A percentile compares a stretch with the other conserved stretches of the same genome.
Conservation (phyloP, 2,797 vertebrate species). For the Zalophus californianus region DNA sequence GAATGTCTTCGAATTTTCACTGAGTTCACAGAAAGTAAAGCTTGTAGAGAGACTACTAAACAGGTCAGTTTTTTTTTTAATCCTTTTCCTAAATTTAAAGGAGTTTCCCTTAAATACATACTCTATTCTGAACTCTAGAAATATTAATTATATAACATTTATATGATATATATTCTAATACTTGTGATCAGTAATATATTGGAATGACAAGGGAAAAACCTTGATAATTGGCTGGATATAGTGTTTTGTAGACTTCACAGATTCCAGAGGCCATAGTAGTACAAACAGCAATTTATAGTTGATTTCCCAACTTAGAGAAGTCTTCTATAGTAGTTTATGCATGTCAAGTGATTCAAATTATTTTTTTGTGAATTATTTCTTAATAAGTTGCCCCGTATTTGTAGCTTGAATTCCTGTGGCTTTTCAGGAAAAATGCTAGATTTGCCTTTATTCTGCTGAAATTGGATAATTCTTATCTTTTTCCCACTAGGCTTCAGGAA, state of each 20-base stretch:
- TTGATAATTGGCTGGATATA: background rate
- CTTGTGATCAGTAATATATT: background rate
- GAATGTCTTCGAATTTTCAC: slow-evolving; percentile 91
- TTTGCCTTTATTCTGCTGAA: background rate
- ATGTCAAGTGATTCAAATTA: slow-evolving; percentile 23
- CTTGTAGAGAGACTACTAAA: background rate
- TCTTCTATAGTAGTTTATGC: background rate
- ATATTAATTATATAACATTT: background rate
- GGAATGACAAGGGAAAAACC: background rate
- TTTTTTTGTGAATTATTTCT: background rate
- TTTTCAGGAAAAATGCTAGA: background rate
- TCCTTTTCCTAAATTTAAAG: background rate
- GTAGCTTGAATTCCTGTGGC: background rate
- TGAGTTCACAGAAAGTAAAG: slow-evolving; percentile 73
- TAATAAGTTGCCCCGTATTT: background rate
- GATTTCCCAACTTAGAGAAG: background rate
- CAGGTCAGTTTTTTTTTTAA: slow-evolving; percentile 65
- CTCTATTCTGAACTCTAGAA: background rate
- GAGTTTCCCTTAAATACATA: background rate
- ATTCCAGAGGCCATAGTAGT: background rate
- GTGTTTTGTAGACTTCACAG: background rate
- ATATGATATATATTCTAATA: background rate
- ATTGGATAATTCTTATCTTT: background rate
- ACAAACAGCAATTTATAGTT: background rate
- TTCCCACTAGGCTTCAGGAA: background rate